Evolutionary conservation across 2,888 invertebrate species (phyloP).

Genomic region (Uropetala carovei): DNA sequence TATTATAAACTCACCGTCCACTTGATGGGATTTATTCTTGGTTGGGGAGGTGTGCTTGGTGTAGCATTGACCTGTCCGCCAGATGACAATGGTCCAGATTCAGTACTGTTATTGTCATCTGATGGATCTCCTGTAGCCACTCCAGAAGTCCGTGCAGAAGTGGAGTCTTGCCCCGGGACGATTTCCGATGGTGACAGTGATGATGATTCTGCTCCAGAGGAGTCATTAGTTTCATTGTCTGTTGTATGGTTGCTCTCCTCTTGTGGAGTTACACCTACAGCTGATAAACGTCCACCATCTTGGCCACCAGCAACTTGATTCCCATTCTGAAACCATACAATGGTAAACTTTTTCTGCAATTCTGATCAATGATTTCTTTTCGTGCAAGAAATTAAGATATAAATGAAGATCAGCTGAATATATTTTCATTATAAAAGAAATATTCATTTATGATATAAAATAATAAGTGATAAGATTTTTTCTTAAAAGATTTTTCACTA

Average conservation of each 20-base stretch:
- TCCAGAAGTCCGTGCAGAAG: slow-evolving; percentile 47
- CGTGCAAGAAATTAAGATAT: background rate
- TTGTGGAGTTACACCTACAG: background rate
- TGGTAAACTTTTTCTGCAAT: background rate
- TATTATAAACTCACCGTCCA: slow-evolving; percentile 78
- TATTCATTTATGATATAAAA: background rate
- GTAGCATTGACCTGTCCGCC: slow-evolving; percentile 72
- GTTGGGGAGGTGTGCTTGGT: slow-evolving; percentile 72
- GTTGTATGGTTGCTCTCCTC: slow-evolving; percentile 45
- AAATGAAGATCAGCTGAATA: background rate
- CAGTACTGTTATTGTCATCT: slow-evolving; percentile 73
- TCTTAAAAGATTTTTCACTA: no score
- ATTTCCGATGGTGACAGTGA: slow-evolving; percentile 73
- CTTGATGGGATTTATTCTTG: slow-evolving; percentile 80
- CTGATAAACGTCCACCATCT: slow-evolving; percentile 36
- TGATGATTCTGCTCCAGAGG: slow-evolving; percentile 75
- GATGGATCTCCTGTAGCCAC: slow-evolving; percentile 72
- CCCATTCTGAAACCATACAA: background rate
- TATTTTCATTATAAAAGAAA: background rate
- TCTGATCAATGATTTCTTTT: background rate
- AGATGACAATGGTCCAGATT: slow-evolving; percentile 67
- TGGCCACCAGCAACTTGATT: slow-evolving; percentile 15
- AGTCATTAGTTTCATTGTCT: slow-evolving; percentile 74
- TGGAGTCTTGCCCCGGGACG: slow-evolving; percentile 68
- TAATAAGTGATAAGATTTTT: background rate